Conservation (phyloP, 2,113 vertebrate species). For the Cettia cetti region DNA sequence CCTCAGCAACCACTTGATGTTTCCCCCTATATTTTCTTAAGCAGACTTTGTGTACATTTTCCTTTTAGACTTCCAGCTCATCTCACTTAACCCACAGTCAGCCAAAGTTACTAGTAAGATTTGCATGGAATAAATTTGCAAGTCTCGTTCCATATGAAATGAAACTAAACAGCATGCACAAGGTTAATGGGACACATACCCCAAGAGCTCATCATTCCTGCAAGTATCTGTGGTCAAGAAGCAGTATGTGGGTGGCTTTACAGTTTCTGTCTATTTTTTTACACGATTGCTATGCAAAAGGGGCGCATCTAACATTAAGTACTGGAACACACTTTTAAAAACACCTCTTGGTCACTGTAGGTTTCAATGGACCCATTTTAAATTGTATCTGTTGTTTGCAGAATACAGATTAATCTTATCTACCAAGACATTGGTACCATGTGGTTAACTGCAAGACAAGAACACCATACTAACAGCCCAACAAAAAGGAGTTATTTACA, state of each 20-base stretch:
- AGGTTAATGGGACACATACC: neutral
- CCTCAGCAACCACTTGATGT: neutral
- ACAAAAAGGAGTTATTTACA: neutral
- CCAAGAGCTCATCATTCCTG: neutral
- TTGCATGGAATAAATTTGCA: neutral
- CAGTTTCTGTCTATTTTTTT: neutral
- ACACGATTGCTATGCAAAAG: neutral
- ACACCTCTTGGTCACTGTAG: neutral
- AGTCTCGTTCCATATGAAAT: neutral
- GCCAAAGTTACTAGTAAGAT: neutral
- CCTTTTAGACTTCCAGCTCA: neutral
- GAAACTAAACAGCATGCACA: neutral
- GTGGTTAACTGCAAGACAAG: neutral
- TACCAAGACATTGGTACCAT: neutral
- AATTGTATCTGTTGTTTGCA: accelerated
- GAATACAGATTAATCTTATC: neutral
- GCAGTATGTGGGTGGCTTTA: neutral
- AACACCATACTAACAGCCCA: neutral
- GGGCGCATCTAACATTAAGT: neutral
- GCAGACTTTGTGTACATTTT: neutral
- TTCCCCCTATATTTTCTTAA: neutral
- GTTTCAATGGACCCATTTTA: neutral
- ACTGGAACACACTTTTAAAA: neutral
- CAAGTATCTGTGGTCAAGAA: neutral
- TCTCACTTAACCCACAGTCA: neutral